Evolutionary conservation across 2,888 invertebrate genomes (phyloP), one percentile per base, ranked within the genome.

Genomic region (Notodonta dromedarius): DNA sequence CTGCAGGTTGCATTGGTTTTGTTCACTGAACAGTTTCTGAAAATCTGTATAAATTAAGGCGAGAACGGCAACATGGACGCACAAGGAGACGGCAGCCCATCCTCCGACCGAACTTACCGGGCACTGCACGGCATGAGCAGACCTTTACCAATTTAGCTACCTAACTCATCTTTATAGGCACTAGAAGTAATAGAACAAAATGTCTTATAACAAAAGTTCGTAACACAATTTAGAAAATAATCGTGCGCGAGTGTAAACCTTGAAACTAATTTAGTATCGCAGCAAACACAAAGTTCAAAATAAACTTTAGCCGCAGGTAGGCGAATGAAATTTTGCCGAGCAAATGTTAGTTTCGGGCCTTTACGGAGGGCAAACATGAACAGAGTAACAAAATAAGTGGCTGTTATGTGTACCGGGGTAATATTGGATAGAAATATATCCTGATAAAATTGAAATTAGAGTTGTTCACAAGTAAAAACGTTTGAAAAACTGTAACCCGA

Each of bases 261-360:
- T 14, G 39, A 14, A 54, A 54, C 54, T 54, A 54, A 54, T 54
- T 54, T 14, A 39, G 39, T 39, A 39, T 54, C 2, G 35, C 39
- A 16, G 50, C 16, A 39, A n/a, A 39, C n/a, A 32, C 52, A 6
- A 54, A 54, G 39, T 54, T 54, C 32, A n/a, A 39, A 54, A 39
- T 54, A 54, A 54, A 54, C 52, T 32, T 52, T 11, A 52, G 32
- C 12, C 24, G 32, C n/a, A 52, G 52, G 52, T 50, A 13, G 52
- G 16, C 16, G 52, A 14, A 54, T 54, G 39, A 54, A 54, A 54
- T 54, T 54, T 54, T 5, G 8, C 39, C 8, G 39, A 54, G 54
- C 39, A 54, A 54, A 54, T 54, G 39, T 54, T 54, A 54, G 54
- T 39, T 24, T 32, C 32, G 9, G 35, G 9, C 51, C 51, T 51